These are phyloP conservation scores for Cydia amplana DNA, from an alignment of 1,140 invertebrate genomes.

Conservation along the genomic window DNA sequence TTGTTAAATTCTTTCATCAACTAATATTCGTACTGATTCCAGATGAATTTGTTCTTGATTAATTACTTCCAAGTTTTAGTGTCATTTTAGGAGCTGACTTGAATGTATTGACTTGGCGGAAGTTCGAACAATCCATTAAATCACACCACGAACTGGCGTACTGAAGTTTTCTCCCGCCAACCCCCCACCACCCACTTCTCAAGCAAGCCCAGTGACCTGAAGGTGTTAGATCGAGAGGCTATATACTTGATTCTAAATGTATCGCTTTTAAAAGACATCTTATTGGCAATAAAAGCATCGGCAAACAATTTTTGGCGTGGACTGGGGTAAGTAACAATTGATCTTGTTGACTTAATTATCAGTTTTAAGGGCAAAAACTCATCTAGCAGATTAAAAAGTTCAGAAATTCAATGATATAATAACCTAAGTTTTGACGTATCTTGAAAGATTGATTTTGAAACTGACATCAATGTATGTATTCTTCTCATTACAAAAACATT, in stretches of 20 bases:
- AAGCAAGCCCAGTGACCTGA: constrained; percentile 41
- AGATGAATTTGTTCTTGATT: not conserved
- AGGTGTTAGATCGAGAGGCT: constrained; percentile 39
- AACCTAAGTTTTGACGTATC: too few species aligned
- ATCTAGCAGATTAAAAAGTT: too few species aligned
- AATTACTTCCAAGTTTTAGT: constrained; percentile 6
- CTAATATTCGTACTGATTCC: not conserved
- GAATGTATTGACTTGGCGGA: not conserved
- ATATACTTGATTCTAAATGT: constrained; percentile 29
- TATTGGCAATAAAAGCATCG: not conserved
- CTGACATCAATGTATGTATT: too few species aligned
- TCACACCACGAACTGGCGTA: constrained; percentile 28
- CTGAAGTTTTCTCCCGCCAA: constrained; percentile 26
- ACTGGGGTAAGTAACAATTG: too few species aligned
- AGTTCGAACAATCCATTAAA: constrained; percentile 22
- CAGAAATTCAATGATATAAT: too few species aligned
- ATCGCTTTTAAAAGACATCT: constrained; percentile 10
- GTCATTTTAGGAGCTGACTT: constrained; percentile 9
- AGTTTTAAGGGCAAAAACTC: too few species aligned
- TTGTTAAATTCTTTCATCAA: not conserved
- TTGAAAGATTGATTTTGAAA: too few species aligned
- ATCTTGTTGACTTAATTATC: too few species aligned
- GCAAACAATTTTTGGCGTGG: not conserved
- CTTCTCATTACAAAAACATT: too few species aligned
- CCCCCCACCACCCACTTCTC: constrained; percentile 26